phyloP scores from a whole-genome alignment of 2,113 vertebrate genomes.

The Amblyopsis rosae region DNA sequence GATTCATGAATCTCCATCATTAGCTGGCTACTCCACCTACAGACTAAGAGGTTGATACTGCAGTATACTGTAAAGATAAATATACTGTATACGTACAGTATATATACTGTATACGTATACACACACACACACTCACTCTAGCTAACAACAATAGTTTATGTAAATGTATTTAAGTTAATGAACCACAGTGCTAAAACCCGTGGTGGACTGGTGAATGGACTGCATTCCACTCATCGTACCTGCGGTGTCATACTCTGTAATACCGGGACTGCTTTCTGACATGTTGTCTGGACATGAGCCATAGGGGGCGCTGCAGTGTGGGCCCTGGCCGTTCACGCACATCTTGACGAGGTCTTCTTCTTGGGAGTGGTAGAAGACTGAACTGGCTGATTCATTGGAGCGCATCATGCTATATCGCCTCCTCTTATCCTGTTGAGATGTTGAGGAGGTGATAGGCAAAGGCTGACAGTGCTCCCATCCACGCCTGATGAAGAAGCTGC shows the following conservation, averaged over 20 bases:
- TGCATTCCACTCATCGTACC: constrained; percentile 46
- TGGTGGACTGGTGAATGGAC: too few species aligned
- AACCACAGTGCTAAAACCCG: too few species aligned
- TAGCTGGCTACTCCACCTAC: too few species aligned
- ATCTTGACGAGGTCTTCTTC: constrained; percentile 79
- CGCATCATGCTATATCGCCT: constrained; percentile 84
- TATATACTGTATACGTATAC: too few species aligned
- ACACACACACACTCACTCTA: too few species aligned
- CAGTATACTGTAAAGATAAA: too few species aligned
- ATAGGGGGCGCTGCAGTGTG: constrained; percentile 46
- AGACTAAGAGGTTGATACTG: too few species aligned
- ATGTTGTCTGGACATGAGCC: constrained; percentile 64
- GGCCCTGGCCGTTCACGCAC: constrained; percentile 53
- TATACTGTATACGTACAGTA: too few species aligned
- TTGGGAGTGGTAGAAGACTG: constrained; percentile 92
- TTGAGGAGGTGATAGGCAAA: constrained; percentile 24
- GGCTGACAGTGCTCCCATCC: constrained; percentile 1
- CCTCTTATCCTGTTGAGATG: constrained; percentile 83
- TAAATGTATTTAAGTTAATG: too few species aligned
- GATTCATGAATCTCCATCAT: too few species aligned
- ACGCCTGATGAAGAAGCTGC: constrained; percentile 6
- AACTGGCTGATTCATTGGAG: constrained; percentile 88
- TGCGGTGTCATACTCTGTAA: constrained; percentile 60
- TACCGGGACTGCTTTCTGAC: constrained; percentile 50
- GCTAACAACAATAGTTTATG: too few species aligned